These are phyloP conservation scores for Cochlearius cochlearius DNA, from an alignment of 2,113 vertebrate species.

Conservation along the genomic window DNA sequence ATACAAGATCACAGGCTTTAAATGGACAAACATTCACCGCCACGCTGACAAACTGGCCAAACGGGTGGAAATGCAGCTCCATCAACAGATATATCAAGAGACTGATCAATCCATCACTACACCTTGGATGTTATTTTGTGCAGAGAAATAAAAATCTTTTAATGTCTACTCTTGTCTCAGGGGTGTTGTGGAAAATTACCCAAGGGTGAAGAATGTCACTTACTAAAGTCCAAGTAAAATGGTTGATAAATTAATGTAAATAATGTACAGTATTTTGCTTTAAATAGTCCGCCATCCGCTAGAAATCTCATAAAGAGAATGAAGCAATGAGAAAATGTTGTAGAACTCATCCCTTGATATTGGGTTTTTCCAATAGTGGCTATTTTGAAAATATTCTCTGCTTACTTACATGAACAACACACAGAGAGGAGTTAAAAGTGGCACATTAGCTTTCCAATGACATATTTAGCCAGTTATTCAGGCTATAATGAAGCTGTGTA, in stretches of 20 bases:
- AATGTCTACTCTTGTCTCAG: background rate
- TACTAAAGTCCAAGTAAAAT: background rate
- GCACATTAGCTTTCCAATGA: slow-evolving; percentile 67
- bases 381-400: background rate
- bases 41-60: background rate
- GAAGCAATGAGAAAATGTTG: background rate
- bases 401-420: background rate
- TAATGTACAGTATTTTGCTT: background rate
- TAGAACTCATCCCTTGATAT: background rate
- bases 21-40: background rate
- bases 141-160: background rate
- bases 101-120: background rate
- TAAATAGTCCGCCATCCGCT: background rate
- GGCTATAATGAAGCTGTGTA: slow-evolving; percentile 84
- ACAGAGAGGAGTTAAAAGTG: background rate
- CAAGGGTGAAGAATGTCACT: background rate
- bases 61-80: background rate
- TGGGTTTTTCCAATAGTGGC: background rate
- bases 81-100: fast-evolving
- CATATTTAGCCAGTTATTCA: slow-evolving; percentile 81
- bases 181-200: background rate
- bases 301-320: background rate
- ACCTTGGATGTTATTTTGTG: background rate
- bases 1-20: background rate
- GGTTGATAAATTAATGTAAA: background rate